Percentiles rank a stretch among this genome's conserved stretches.
These are phyloP conservation scores for Microchirus variegatus DNA, from an alignment of 2,797 vertebrate genomes.

Conservation along the genomic window DNA sequence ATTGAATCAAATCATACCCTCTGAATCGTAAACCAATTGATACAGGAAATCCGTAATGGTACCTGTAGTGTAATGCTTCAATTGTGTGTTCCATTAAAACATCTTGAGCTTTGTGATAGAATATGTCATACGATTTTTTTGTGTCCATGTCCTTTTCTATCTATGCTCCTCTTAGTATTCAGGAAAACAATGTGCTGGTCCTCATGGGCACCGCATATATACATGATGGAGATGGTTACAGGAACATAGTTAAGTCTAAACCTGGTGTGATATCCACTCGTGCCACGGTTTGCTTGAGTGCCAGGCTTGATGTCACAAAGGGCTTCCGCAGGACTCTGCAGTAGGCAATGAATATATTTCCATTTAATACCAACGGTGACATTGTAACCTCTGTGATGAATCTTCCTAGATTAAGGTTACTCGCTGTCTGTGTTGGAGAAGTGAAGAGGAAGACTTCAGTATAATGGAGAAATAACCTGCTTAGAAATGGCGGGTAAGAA, in stretches of 20 bases:
- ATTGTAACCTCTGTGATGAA: slow-evolving; percentile 69
- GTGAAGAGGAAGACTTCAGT: slow-evolving; percentile 42
- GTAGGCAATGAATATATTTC: slow-evolving; percentile 20
- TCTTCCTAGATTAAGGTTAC: slow-evolving; percentile 58
- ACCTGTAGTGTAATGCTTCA: too few species aligned
- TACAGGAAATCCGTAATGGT: too few species aligned
- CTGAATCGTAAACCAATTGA: too few species aligned
- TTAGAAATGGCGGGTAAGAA: slow-evolving; percentile 57
- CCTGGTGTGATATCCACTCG: slow-evolving; percentile 36
- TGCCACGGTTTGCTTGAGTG: slow-evolving; percentile 12
- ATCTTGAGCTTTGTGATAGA: not conserved
- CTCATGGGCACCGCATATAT: slow-evolving; percentile 40
- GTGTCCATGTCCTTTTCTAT: not conserved
- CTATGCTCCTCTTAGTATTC: too few species aligned
- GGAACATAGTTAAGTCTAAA: slow-evolving; percentile 15
- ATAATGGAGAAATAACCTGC: slow-evolving; percentile 66
- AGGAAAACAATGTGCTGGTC: too few species aligned
- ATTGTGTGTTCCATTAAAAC: too few species aligned
- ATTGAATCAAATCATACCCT: too few species aligned
- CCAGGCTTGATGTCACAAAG: slow-evolving; percentile 37
- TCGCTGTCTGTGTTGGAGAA: slow-evolving; percentile 28
- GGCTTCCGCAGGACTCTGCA: slow-evolving; percentile 47
- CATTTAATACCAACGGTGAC: slow-evolving; percentile 65
- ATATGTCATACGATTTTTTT: not conserved
- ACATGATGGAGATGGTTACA: slow-evolving; percentile 37